These are phyloP conservation scores for Lepidothrix coronata DNA, from an alignment of 2,113 vertebrate genomes.

Conservation along the genomic window DNA sequence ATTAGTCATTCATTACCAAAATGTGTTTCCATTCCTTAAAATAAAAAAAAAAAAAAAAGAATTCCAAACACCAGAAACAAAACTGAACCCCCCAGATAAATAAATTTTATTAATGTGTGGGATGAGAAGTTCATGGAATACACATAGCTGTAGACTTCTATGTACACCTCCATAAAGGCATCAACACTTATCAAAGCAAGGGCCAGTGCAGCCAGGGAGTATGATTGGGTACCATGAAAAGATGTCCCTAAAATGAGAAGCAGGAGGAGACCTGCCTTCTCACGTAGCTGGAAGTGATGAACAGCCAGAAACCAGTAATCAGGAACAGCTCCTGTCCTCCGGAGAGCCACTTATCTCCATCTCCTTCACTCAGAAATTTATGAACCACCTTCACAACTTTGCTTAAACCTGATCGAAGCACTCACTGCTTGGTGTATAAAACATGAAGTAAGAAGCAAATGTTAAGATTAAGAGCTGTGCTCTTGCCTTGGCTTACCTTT, in stretches of 20 bases:
- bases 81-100: accelerated
- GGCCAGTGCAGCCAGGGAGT: not conserved
- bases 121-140: not conserved
- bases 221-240: not conserved
- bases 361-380: not conserved
- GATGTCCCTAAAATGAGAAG: not conserved
- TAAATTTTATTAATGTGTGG: not conserved
- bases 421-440: not conserved
- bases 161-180: not conserved
- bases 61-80: not conserved
- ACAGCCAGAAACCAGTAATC: not conserved
- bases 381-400: not conserved
- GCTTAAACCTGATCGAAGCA: not conserved
- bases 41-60: not conserved
- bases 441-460: not conserved
- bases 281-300: not conserved
- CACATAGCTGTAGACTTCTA: not conserved
- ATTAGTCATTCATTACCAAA: not conserved
- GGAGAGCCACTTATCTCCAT: not conserved
- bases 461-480: not conserved
- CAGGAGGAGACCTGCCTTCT: not conserved
- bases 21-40: not conserved
- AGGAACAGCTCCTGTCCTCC: not conserved
- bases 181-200: not conserved
- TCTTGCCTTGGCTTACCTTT: not conserved